phyloP scores from a whole-genome alignment of 1,140 invertebrate species.

The Onthophagus taurus region DNA sequence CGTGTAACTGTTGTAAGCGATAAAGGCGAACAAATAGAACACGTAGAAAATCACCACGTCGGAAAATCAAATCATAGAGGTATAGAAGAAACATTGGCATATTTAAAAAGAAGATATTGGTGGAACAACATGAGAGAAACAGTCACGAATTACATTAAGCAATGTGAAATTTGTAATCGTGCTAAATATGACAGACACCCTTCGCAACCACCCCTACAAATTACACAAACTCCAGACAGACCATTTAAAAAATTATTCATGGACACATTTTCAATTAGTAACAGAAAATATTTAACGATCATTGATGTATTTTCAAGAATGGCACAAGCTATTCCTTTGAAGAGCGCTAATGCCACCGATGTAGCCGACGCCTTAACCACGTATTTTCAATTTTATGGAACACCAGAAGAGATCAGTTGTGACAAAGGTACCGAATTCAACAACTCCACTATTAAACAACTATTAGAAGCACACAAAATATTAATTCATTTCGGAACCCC shows the following conservation, averaged over 20 bases:
- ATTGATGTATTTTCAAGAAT: conserved; percentile 10
- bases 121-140: conserved; percentile 6
- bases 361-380: conserved; percentile 2
- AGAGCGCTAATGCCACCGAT: conserved; percentile 9
- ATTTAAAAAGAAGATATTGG: conserved; percentile 3
- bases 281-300: conserved; percentile 1
- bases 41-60: conserved; percentile 7
- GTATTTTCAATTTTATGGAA: conserved; percentile 9
- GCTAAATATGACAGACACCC: conserved; percentile 29
- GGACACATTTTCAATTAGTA: conserved; percentile 23
- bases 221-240: conserved; percentile 22
- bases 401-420: conserved; percentile 2
- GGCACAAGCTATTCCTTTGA: background rate
- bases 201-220: conserved; percentile 21
- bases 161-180: conserved; percentile 19
- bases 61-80: conserved; percentile 10
- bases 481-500: conserved; percentile 31
- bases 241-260: conserved; percentile 29
- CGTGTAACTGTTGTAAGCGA: no score
- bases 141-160: conserved; percentile 1
- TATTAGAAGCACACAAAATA: conserved; percentile 39
- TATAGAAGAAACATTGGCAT: conserved; percentile 4
- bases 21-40: background rate
- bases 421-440: conserved; percentile 10
- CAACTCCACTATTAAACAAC: conserved; percentile 28